phyloP scores from a whole-genome alignment of 2,113 vertebrate genomes.

The Campylorhamphus procurvoides region DNA sequence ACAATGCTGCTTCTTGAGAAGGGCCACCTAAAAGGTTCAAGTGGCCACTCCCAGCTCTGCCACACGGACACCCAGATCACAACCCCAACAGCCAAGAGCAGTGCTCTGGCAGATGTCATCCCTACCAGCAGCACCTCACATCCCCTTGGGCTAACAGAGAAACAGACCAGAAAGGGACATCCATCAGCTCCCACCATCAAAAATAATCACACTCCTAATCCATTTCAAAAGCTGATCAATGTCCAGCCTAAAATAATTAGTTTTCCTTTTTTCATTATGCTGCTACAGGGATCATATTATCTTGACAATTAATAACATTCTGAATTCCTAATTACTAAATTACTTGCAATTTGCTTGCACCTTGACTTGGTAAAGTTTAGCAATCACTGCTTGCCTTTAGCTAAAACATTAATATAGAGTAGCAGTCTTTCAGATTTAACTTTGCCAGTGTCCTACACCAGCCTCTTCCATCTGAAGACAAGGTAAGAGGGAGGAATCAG shows the following conservation, averaged over 20 bases:
- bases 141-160: background rate
- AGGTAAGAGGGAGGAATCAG: background rate
- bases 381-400: background rate
- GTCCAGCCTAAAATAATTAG: background rate
- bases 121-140: background rate
- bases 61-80: fast-evolving
- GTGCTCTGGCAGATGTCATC: background rate
- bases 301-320: background rate
- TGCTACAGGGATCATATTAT: background rate
- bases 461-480: background rate
- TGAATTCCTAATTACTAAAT: background rate
- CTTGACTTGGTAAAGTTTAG: background rate
- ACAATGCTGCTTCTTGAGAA: background rate
- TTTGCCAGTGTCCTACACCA: background rate
- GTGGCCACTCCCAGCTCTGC: background rate
- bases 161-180: fast-evolving
- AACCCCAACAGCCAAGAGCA: background rate
- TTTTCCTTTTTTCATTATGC: background rate
- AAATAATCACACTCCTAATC: background rate
- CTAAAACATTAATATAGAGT: background rate
- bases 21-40: background rate
- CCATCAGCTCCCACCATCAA: background rate
- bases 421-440: background rate
- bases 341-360: background rate
- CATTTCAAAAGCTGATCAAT: background rate